These are phyloP conservation scores for Telmatherina bonti DNA, from an alignment of 2,797 vertebrate genomes.

Conservation along the genomic window DNA sequence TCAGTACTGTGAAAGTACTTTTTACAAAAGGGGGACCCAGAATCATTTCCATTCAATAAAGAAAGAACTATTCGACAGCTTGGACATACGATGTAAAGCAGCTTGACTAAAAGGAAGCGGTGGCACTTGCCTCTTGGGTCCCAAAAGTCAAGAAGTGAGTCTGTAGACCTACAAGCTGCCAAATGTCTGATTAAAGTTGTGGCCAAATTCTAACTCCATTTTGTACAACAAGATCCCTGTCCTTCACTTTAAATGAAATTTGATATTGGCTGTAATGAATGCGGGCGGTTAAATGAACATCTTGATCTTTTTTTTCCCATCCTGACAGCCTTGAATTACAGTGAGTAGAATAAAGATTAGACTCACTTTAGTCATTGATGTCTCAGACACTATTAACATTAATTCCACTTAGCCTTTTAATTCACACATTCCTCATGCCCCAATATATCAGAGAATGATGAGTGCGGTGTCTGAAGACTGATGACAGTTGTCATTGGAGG, in stretches of 20 bases:
- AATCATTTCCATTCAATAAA: conserved; percentile 16
- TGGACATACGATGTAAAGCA: conserved; percentile 1
- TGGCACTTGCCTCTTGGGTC: conserved; percentile 22
- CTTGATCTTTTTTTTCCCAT: conserved; percentile 40
- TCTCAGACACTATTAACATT: conserved; percentile 48
- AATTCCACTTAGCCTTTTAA: conserved; percentile 60
- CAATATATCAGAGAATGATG: neutral
- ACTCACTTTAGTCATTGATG: conserved; percentile 25
- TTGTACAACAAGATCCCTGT: conserved; percentile 15
- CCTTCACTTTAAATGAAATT: conserved; percentile 36
- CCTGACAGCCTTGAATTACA: conserved; percentile 35
- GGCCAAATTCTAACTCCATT: conserved; percentile 15
- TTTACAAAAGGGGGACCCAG: conserved; percentile 8
- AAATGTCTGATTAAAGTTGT: conserved; percentile 46
- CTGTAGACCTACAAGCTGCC: conserved; percentile 41
- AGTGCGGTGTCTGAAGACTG: conserved; percentile 15
- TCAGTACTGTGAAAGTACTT: neutral
- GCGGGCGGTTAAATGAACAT: conserved; percentile 48
- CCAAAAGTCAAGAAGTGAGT: conserved; percentile 14
- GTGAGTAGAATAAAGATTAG: conserved; percentile 39
- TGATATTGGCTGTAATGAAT: conserved; percentile 38
- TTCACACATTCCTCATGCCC: conserved; percentile 25
- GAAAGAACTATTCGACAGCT: conserved; percentile 9
- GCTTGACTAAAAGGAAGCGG: conserved; percentile 18
- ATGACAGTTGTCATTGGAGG: conserved; percentile 19